A percentile compares a stretch with the other conserved stretches of the same genome.
phyloP scores from a whole-genome alignment of 2,113 vertebrate species.

The Archocentrus centrarchus region DNA sequence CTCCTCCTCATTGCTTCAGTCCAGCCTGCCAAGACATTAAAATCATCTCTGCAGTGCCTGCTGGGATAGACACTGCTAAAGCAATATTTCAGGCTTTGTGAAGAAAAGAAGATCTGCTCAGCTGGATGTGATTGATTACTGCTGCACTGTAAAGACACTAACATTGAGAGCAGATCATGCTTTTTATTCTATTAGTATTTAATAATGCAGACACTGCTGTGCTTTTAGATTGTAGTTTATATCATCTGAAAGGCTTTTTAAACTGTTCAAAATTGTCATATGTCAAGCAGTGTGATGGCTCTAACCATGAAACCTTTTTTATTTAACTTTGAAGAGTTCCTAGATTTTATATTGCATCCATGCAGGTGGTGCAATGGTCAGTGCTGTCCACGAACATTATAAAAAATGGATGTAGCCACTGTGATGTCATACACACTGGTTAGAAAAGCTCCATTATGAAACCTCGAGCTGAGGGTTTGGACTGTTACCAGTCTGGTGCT shows the following conservation, averaged over 20 bases:
- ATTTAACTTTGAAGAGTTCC: not conserved
- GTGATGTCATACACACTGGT: not conserved
- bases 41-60: not conserved
- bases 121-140: not conserved
- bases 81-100: slow-evolving; percentile 1
- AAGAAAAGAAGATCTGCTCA: not conserved
- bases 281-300: not conserved
- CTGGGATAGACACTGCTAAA: not conserved
- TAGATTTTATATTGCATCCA: not conserved
- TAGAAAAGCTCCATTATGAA: not conserved
- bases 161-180: not conserved
- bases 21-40: slow-evolving; percentile 8
- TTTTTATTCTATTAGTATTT: not conserved
- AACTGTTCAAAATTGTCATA: not conserved
- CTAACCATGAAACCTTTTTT: not conserved
- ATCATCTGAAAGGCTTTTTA: not conserved
- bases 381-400: not conserved
- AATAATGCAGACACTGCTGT: not conserved
- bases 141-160: not conserved
- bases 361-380: not conserved
- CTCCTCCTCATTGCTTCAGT: not conserved
- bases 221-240: not conserved
- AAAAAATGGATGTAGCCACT: not conserved
- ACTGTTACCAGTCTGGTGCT: not conserved
- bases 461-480: not conserved